Evolutionary conservation across 2,888 invertebrate genomes (phyloP).

Genomic region (Leptogaster cylindrica): DNA sequence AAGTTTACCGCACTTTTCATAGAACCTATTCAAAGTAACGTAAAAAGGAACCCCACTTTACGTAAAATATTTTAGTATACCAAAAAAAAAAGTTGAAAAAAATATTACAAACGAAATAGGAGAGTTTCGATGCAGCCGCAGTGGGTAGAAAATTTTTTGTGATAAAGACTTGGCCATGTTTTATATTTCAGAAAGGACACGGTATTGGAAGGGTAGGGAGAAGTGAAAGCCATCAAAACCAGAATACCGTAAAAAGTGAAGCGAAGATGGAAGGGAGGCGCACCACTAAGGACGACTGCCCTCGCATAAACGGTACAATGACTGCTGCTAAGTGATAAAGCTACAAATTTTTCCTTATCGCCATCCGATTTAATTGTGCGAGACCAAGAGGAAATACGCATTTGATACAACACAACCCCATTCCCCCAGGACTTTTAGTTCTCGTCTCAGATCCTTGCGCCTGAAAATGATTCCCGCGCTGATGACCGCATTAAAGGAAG

Average conservation of each 20-base stretch:
- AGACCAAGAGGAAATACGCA: neutral
- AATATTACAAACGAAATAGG: too few species aligned
- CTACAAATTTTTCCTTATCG: constrained; percentile 7
- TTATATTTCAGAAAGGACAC: constrained; percentile 4
- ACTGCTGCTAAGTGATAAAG: constrained; percentile 10
- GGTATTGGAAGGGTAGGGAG: neutral
- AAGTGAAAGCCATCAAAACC: constrained; percentile 1
- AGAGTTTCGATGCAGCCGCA: too few species aligned
- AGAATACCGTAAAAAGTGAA: neutral
- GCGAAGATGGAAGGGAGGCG: neutral
- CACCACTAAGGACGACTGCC: neutral
- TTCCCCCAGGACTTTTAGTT: too few species aligned
- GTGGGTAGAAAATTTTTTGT: neutral
- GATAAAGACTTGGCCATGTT: neutral
- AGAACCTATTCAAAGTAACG: neutral
- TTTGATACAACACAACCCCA: too few species aligned
- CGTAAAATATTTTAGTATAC: neutral
- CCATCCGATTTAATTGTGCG: constrained; percentile 3
- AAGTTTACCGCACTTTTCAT: neutral
- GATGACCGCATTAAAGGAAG: constrained; percentile 3
- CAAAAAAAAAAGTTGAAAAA: neutral
- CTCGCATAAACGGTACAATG: neutral
- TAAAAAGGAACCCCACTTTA: neutral
- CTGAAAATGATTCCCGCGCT: neutral
- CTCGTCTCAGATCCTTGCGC: neutral